These are phyloP conservation scores for Drosophila tanythrix DNA, from an alignment of 2,888 invertebrate species.

Conservation along the genomic window DNA sequence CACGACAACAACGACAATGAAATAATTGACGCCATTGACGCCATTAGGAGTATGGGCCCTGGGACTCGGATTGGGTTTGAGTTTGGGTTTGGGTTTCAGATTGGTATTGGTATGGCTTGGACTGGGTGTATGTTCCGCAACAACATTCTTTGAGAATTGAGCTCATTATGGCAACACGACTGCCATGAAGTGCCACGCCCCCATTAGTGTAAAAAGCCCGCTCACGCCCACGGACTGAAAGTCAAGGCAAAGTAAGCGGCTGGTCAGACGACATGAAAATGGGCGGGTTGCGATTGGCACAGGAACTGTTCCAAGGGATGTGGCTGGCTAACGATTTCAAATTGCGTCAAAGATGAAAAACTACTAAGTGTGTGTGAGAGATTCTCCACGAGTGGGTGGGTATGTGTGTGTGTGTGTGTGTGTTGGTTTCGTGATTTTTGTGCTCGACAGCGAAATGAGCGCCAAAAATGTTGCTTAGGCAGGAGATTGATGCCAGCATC, in stretches of 20 bases:
- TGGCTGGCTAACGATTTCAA: constrained; percentile 68
- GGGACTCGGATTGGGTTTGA: constrained; percentile 5
- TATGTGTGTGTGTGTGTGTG: constrained; percentile 13
- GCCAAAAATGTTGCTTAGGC: constrained; percentile 69
- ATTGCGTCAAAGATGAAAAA: constrained; percentile 70
- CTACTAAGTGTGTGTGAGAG: constrained; percentile 32
- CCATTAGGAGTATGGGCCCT: constrained; percentile 42
- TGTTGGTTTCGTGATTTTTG: constrained; percentile 55
- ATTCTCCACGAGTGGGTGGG: constrained; percentile 7
- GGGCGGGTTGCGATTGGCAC: constrained; percentile 36
- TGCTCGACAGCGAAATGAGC: constrained; percentile 68
- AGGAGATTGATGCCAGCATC: constrained; percentile 69
- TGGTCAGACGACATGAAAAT: constrained; percentile 31
- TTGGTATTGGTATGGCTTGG: constrained; percentile 6
- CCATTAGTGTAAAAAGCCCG: constrained; percentile 77
- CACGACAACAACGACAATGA: constrained; percentile 66
- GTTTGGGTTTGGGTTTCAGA: background rate
- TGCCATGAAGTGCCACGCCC: constrained; percentile 67
- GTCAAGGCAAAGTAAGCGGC: constrained; percentile 40
- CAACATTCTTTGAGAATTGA: constrained; percentile 80
- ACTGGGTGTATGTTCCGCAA: constrained; percentile 22
- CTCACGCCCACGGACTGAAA: constrained; percentile 58
- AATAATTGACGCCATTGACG: constrained; percentile 83
- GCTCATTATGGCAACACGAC: constrained; percentile 79
- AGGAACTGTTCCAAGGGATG: constrained; percentile 35